Conservation (phyloP, 2,797 vertebrate species). For the Parauchenoglanis ngamensis region DNA sequence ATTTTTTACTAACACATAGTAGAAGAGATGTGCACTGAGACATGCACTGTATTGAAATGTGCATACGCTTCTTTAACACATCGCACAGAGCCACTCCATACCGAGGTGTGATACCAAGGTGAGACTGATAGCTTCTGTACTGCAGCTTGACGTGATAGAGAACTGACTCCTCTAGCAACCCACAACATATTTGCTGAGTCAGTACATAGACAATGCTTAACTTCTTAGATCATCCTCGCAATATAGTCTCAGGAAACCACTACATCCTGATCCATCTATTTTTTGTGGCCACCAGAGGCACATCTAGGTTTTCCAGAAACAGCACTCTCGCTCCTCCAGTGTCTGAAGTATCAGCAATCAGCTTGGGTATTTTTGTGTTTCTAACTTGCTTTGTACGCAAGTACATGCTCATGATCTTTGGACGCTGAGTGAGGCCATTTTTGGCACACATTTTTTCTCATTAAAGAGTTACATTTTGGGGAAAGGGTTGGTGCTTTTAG, state of each 20-base stretch:
- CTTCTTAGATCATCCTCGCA: constrained; percentile 11
- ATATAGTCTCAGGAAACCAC: constrained; percentile 1
- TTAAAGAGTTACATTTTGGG: constrained; percentile 4
- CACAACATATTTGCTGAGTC: constrained; percentile 22
- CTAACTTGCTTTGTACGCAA: constrained; percentile 8
- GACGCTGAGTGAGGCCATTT: neutral
- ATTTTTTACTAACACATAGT: constrained; percentile 1
- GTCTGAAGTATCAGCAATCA: constrained; percentile 22
- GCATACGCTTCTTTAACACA: constrained; percentile 18
- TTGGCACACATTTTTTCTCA: constrained; percentile 14
- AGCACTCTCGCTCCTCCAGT: constrained; percentile 10
- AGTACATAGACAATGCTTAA: constrained; percentile 8
- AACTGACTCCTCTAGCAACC: constrained; percentile 14
- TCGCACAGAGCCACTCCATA: neutral
- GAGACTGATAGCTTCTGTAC: constrained; percentile 7
- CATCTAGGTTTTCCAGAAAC: constrained; percentile 21
- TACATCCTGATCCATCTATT: constrained; percentile 15
- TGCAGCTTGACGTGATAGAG: neutral
- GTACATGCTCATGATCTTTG: neutral
- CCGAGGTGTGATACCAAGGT: constrained; percentile 21
- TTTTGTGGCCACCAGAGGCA: constrained; percentile 16
- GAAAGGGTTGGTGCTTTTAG: neutral
- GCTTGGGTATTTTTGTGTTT: constrained; percentile 17
- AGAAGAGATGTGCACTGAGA: neutral
- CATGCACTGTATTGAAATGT: neutral